phyloP scores from a whole-genome alignment of 1,140 invertebrate species.

The Vollenhovia emeryi region DNA sequence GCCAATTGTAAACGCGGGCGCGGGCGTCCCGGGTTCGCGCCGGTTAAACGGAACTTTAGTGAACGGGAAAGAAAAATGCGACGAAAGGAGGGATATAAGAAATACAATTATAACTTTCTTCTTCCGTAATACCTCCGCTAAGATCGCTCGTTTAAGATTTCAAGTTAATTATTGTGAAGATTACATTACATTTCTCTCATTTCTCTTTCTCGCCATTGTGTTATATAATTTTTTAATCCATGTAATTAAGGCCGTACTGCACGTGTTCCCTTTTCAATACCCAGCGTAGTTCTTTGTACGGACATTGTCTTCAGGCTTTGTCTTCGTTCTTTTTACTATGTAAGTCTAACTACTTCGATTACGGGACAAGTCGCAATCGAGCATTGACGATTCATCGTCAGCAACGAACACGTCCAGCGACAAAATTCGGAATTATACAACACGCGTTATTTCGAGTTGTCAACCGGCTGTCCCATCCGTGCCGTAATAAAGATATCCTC shows the following conservation, averaged over 20 bases:
- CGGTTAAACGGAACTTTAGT: constrained; percentile 5
- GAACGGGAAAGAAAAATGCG: neutral
- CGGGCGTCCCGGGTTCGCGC: neutral
- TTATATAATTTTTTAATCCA: neutral
- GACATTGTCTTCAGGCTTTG: neutral
- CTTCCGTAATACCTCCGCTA: neutral
- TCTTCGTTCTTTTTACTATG: neutral
- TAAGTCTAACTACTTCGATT: neutral
- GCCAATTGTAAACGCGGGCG: constrained; percentile 19
- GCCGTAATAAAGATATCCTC: neutral
- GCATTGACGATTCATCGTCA: neutral
- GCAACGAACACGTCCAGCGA: neutral
- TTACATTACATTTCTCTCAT: neutral
- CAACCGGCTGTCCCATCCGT: neutral
- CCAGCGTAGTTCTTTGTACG: neutral
- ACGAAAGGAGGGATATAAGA: neutral
- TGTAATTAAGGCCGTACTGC: neutral
- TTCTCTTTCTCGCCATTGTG: neutral
- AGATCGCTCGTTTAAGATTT: constrained; percentile 7
- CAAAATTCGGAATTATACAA: neutral
- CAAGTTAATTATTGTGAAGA: neutral
- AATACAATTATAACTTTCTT: neutral
- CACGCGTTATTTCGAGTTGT: neutral
- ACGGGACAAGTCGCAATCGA: neutral
- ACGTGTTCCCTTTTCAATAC: neutral